Evolutionary conservation across 2,888 invertebrate species (phyloP), one percentile per base, ranked within the genome.

Genomic region (Stenotaenia linearis): DNA sequence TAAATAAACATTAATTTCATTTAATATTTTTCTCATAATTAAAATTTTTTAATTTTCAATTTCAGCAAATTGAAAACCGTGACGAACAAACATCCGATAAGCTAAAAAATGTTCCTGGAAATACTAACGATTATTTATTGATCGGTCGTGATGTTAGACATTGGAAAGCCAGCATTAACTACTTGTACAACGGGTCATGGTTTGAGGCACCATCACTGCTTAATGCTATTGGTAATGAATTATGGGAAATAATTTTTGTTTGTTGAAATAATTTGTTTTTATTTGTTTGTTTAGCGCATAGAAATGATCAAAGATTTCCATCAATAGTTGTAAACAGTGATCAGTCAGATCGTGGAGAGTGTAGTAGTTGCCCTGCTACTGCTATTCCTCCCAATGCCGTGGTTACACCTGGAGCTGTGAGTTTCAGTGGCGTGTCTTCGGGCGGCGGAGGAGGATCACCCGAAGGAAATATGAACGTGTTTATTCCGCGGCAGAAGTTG

Each of bases 401-500:
- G 9, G 61, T 61, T 25, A 61, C 61, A 23, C 61, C 61, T 6
- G 61, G 61, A 23, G 61, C 25, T 5, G 61, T 28, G 28, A 61
- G 61, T 28, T 28, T 25, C 15, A 25, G 61, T 10, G 61, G 61
- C 9, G 28, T 61, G 9, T 61, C 25, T 23, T 25, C 23, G 12
- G 12, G 25, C 4, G 56, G 56, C 3, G 56, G 56, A 7, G 61
- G 25, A 18, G 45, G 45, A 25, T 61, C 37, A 18, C 21, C 77
- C 3, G 40, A 77, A 9, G 45, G 40, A 21, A 23, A 40, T 21
- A 21, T 1, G 1, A 21, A 5, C 1, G 28, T 82, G 32, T 89
- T 89, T 84, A 89, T 92, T 79, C 92, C 92, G 0, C 86, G 92
- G 75, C 92, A 92, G 85, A 88, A 90, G 81, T 86, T 92, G 74